Base-by-base conservation (phyloP, 2,797 vertebrate genomes). In the Leptoclinus maculatus region DNA sequence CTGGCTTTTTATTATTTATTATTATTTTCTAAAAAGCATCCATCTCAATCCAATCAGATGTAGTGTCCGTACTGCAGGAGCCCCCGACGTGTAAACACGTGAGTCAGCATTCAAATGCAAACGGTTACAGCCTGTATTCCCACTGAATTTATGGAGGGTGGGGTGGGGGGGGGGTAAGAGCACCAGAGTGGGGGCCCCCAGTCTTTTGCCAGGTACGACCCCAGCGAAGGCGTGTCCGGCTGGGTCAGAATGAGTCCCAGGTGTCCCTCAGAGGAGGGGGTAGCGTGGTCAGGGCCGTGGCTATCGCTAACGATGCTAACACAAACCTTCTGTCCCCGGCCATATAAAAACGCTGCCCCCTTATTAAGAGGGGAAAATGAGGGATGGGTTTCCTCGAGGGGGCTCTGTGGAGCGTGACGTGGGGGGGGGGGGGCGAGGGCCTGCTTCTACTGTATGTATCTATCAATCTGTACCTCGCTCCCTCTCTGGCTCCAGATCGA, bases 321-420 rank as follows among this genome's bases (percentile, higher is more conserved):
- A 45, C 83, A 93, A 94, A 94, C 80, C 80, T 83, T 88, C 89
- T 93, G 89, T 78, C 80, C 49, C 53, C 21, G 16, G 84, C 78
- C 87, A 84, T 91, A 91, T 93, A 92, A 93, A 53, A 88, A 85
- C 9, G 36, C 70, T 83, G 87, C 82, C 80, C 83, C 83, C 90
- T 90, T 91, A 86, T 92, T 92, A 90, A 82, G 80, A 79, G 79
- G 65, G 71, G 74, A 87, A 86, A 82, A 87, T 74, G 76, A 87
- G 78, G 84, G 82, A 88, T 89, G 79, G 79, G 72, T 87, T 89
- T 85, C 82, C 86, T 84, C 60, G 64, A 66, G 78, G 83, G 79
- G 63, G 78, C 66, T 83, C 80, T 79, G 64, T 83, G 76, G 77
- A 87, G 67, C 76, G 4, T 85, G 66, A 82, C 64, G 4, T 54